Base-by-base conservation (phyloP, 2,113 vertebrate genomes). In the Antigone vipio region DNA sequence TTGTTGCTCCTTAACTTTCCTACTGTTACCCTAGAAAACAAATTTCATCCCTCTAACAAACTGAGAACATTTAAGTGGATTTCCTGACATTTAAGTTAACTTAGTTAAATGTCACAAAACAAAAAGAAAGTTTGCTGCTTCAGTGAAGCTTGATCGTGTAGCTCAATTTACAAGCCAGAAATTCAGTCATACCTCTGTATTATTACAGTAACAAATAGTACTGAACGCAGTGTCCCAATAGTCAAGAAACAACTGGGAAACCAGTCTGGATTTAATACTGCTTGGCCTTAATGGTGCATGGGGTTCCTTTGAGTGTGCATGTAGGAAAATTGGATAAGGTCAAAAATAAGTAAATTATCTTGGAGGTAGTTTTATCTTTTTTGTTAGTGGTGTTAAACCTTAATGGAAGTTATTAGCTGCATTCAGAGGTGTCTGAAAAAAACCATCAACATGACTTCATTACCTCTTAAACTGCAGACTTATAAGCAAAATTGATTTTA, bases 401-500 rank as follows among this genome's bases (percentile, higher is more conserved):
- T 85, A 76, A 58, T 45, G 69, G 49, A 88, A 76, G n/a, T 85
- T 88, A 82, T n/a, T 88, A 60, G 16, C 40, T 85, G 35, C 40
- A 69, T 83, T 83, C 91, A 90, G 45, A 44, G 9, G 19, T 92
- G 40, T 66, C 78, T 76, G 40, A 19, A 83, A 93, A 73, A 44
- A 73, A 17, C 3, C 14, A 83, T 77, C 67, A 90, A 50, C 49
- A 18, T 76, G 27, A 83, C 58, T 92, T 92, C 71, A 94, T 95
- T 93, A 69, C 62, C 20, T 88, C 71, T 89, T 78, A 60, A 95
- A 40, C 20, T 85, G 27, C 45, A 83, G 58, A 76, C 53, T 87
- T 95, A 53, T 6, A 53, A 60, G 59, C 44, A 76, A 88, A 92
- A 85, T 69, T 58, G 35, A 79, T 88, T 95, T 95, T 93, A 66